Conservation (phyloP, 2,113 vertebrate species). For the Halichoerus grypus region DNA sequence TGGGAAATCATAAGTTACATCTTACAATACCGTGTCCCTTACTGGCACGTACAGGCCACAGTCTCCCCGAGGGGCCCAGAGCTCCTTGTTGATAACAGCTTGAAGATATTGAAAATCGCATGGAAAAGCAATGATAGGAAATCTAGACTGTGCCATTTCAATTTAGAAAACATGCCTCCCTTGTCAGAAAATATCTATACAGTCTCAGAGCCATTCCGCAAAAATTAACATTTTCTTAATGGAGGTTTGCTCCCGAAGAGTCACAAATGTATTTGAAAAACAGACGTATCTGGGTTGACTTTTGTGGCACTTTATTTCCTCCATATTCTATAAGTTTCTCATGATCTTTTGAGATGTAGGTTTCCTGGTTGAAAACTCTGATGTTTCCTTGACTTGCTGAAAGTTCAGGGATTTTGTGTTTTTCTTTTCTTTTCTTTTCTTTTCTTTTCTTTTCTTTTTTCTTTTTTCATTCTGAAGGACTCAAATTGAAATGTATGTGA, state of each 20-base stretch:
- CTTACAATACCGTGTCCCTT: fast-evolving
- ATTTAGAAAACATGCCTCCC: neutral
- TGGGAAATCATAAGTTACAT: too few relatives aligned
- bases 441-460: too few relatives aligned
- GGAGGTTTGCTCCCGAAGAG: neutral
- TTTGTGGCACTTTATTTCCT: neutral
- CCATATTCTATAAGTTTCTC: neutral
- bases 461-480: constrained; percentile 40
- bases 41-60: fast-evolving
- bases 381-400: neutral
- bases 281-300: neutral
- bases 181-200: neutral
- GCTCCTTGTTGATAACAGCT: neutral
- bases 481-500: constrained; percentile 40
- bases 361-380: neutral
- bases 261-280: neutral
- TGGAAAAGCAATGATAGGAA: neutral
- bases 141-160: neutral
- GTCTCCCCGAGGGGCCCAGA: neutral
- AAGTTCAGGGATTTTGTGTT: neutral
- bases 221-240: neutral
- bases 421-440: neutral
- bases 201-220: neutral
- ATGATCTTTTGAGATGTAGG: neutral
- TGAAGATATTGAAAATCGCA: neutral